A percentile compares a stretch with the other conserved stretches of the same genome.
Evolutionary conservation across 2,797 vertebrate species (phyloP).

Genomic region (Rhabdophis nuchalis): DNA sequence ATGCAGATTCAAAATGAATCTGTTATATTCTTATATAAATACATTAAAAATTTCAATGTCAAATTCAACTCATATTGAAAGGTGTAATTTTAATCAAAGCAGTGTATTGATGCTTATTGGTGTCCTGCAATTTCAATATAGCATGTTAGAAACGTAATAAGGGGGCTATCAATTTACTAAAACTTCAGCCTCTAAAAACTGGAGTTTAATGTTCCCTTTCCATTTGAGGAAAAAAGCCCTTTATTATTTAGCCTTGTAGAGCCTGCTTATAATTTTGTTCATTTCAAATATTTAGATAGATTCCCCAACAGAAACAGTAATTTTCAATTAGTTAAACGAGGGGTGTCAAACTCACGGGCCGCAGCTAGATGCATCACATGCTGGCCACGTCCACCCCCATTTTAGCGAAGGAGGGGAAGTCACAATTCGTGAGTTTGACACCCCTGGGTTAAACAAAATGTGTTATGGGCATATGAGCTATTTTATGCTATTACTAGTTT

Average conservation of each 20-base stretch:
- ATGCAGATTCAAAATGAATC: constrained; percentile 7
- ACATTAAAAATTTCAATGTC: rapidly evolving
- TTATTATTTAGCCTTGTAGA: constrained; percentile 57
- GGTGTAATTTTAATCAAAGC: constrained; percentile 48
- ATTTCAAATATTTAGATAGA: constrained; percentile 71
- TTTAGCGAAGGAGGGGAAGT: too few species aligned
- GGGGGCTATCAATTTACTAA: constrained; percentile 56
- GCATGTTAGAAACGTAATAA: constrained; percentile 58
- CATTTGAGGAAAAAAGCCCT: constrained; percentile 55
- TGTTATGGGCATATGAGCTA: constrained; percentile 70
- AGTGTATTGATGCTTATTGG: constrained; percentile 51
- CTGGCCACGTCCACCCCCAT: too few species aligned
- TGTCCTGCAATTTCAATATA: constrained; percentile 58
- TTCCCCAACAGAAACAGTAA: constrained; percentile 75
- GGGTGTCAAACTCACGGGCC: too few species aligned
- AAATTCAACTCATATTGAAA: constrained; percentile 31
- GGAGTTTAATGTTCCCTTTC: constrained; percentile 63
- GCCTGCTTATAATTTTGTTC: constrained; percentile 54
- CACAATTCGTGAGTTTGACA: too few species aligned
- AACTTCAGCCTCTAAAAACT: constrained; percentile 60
- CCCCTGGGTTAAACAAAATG: constrained; percentile 42
- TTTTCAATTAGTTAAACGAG: constrained; percentile 64
- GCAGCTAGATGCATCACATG: rapidly evolving
- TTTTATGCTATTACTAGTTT: constrained; percentile 53
- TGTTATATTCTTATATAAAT: neutral